Conservation (phyloP, 2,113 vertebrate species). For the Herpetotheres cachinnans region DNA sequence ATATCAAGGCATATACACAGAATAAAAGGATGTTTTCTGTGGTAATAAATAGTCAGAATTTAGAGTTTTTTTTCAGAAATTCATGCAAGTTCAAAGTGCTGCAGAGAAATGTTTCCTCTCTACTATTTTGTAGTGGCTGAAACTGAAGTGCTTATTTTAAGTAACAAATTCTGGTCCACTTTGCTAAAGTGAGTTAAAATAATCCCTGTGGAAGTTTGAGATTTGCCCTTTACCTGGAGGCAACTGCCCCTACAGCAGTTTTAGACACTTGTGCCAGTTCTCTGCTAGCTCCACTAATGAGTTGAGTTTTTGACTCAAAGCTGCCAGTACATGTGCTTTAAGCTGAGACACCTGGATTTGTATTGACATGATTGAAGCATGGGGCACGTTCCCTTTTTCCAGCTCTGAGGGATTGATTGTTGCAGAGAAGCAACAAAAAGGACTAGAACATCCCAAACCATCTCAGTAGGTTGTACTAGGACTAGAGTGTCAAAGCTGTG, state of each 20-base stretch:
- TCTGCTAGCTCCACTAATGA: background rate
- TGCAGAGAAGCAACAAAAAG: background rate
- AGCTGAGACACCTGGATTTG: background rate
- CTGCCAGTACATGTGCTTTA: background rate
- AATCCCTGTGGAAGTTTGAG: background rate
- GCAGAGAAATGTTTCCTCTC: background rate
- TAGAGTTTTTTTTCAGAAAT: background rate
- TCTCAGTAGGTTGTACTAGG: background rate
- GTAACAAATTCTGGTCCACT: background rate
- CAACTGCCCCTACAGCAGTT: background rate
- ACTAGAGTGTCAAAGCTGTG: background rate
- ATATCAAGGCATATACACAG: background rate
- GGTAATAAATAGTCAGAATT: background rate
- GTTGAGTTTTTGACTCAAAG: background rate
- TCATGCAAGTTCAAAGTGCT: background rate
- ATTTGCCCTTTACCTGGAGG: background rate
- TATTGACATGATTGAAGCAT: rapidly evolving
- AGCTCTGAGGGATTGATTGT: background rate
- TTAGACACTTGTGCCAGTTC: background rate
- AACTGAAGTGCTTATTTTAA: background rate
- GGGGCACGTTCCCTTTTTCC: background rate
- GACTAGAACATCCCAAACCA: background rate
- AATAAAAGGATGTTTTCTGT: background rate
- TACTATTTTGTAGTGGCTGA: background rate
- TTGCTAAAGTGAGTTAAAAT: background rate